These are phyloP conservation scores for Seriola dumerili DNA, from an alignment of 2,113 vertebrate species.

Conservation along the genomic window DNA sequence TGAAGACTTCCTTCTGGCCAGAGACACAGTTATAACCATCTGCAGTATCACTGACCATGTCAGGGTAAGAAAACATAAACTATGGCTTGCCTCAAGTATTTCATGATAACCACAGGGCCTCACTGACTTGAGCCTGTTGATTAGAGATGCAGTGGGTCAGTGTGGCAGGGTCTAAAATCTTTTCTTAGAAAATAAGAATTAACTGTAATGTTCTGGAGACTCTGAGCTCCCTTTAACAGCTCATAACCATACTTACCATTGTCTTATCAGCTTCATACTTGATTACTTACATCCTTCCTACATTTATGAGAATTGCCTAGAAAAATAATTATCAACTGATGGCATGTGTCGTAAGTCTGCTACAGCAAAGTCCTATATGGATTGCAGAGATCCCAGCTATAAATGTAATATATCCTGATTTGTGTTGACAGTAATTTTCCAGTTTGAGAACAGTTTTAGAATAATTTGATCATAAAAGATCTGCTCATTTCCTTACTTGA, in stretches of 20 bases:
- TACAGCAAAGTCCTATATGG: too few relatives aligned
- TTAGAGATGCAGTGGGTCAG: not conserved
- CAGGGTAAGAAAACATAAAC: conserved; percentile 83
- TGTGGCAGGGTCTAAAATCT: not conserved
- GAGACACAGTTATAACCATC: conserved; percentile 90
- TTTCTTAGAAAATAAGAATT: not conserved
- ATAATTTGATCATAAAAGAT: too few relatives aligned
- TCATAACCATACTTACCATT: not conserved
- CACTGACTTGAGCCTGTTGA: not conserved
- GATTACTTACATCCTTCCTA: too few relatives aligned
- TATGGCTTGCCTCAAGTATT: not conserved
- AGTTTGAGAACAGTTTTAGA: too few relatives aligned
- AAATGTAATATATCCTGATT: too few relatives aligned
- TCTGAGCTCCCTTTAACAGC: not conserved
- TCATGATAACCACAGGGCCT: not conserved
- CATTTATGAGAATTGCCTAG: too few relatives aligned
- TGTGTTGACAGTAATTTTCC: too few relatives aligned
- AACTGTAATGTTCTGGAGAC: not conserved
- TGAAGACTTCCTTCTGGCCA: conserved; percentile 91
- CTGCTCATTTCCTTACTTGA: too few relatives aligned
- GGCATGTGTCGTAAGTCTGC: too few relatives aligned
- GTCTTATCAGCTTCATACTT: too few relatives aligned
- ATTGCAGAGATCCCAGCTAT: too few relatives aligned
- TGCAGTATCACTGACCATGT: conserved; percentile 87
- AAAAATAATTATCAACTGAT: too few relatives aligned